Percentiles rank a stretch among this genome's conserved stretches.
Evolutionary conservation across 2,888 invertebrate species (phyloP).

Genomic region (Tenthredo amoena): DNA sequence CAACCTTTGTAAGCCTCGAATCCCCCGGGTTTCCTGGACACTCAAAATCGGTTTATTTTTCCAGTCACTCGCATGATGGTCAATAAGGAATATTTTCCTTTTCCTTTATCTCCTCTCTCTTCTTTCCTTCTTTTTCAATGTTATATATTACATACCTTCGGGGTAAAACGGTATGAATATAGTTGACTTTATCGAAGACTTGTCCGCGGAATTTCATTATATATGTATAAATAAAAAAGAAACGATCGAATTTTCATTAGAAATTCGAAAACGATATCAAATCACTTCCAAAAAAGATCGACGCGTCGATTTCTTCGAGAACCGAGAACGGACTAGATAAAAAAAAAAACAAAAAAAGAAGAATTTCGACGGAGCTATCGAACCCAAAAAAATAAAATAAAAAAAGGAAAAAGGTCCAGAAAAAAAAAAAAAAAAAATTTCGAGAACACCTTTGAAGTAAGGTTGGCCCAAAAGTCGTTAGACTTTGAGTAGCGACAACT

Average conservation of each 20-base stretch:
- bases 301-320: neutral
- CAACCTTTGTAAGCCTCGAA: slow-evolving; percentile 28
- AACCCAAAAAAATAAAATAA: neutral
- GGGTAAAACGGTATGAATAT: neutral
- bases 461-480: slow-evolving; percentile 20
- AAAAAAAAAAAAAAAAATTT: neutral
- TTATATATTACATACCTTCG: neutral
- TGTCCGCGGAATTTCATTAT: neutral
- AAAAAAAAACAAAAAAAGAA: neutral
- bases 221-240: neutral
- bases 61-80: slow-evolving; percentile 5
- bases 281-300: neutral
- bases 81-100: neutral
- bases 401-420: neutral
- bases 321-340: neutral
- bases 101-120: neutral
- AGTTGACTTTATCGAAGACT: neutral
- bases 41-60: slow-evolving; percentile 22
- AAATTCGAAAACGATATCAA: neutral
- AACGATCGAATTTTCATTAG: neutral
- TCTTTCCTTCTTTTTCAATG: neutral
- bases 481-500: neutral
- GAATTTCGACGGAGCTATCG: neutral
- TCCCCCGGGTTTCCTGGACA: slow-evolving; percentile 20
- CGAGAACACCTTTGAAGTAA: neutral